phyloP scores from a whole-genome alignment of 2,797 vertebrate genomes.

The Rhynchonycteris naso region DNA sequence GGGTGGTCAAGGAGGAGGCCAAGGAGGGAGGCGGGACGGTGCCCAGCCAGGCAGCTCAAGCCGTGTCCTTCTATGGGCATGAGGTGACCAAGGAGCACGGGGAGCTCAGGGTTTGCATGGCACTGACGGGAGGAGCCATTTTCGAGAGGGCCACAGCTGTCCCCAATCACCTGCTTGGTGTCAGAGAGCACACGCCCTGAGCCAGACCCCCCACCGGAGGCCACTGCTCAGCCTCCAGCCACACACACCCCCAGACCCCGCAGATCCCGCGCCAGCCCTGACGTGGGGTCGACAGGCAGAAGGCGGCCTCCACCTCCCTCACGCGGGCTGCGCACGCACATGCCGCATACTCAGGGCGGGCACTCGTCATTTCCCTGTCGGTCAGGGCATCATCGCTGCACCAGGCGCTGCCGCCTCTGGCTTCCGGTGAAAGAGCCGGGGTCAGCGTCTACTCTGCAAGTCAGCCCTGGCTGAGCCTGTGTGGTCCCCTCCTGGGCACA shows the following conservation, averaged over 20 bases:
- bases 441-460: neutral
- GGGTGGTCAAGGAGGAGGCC: slow-evolving; percentile 55
- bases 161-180: neutral
- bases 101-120: neutral
- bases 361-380: rapidly evolving
- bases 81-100: neutral
- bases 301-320: rapidly evolving
- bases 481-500: neutral
- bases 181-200: rapidly evolving
- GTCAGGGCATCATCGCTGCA: rapidly evolving
- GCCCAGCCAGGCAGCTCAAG: neutral
- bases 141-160: slow-evolving; percentile 25
- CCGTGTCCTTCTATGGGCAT: slow-evolving; percentile 83
- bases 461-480: neutral
- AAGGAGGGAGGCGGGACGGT: slow-evolving; percentile 14
- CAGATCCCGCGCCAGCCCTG: too few relatives aligned
- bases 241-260: rapidly evolving
- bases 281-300: rapidly evolving
- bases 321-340: rapidly evolving
- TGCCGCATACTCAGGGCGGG: too few relatives aligned
- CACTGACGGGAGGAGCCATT: neutral
- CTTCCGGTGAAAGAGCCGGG: neutral
- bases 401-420: neutral
- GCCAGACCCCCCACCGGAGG: rapidly evolving
- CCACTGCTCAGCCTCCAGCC: neutral